Conservation (phyloP, 1,140 invertebrate genomes). For the Anoplolepis gracilipes region DNA sequence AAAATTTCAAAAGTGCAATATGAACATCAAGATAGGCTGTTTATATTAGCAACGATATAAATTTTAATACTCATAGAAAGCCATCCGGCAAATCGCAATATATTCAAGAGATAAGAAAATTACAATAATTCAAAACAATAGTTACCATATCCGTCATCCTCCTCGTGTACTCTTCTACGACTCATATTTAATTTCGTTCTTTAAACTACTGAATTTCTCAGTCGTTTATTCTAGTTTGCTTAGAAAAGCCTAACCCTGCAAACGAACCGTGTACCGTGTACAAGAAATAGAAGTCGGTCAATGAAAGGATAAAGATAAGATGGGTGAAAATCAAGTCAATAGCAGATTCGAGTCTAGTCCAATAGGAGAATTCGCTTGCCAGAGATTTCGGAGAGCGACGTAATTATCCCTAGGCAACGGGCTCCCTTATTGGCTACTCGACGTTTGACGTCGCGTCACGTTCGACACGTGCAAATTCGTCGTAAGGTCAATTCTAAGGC, state of each 20-base stretch:
- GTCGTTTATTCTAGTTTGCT: too few species aligned
- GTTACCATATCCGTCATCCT: constrained; percentile 93
- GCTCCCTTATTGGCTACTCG: too few species aligned
- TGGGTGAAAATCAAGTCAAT: background rate
- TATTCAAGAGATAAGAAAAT: background rate
- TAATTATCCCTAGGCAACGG: too few species aligned
- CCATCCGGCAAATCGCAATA: background rate
- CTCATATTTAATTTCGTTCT: constrained; percentile 87
- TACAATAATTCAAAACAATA: constrained; percentile 22
- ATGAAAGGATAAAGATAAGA: background rate
- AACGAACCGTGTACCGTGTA: background rate
- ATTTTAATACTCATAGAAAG: background rate
- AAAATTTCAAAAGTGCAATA: constrained; percentile 46
- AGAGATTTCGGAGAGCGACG: background rate
- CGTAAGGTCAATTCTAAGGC: background rate
- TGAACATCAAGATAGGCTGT: background rate
- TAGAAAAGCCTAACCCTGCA: background rate
- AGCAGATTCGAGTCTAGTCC: background rate
- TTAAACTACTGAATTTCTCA: too few species aligned
- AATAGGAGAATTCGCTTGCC: background rate
- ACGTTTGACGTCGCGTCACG: too few species aligned
- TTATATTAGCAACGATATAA: background rate
- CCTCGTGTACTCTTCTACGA: constrained; percentile 91
- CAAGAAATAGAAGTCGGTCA: background rate
- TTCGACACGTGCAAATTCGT: too few species aligned